Evolutionary conservation across 2,113 vertebrate species (phyloP).

Genomic region (Hippoglossus stenolepis): DNA sequence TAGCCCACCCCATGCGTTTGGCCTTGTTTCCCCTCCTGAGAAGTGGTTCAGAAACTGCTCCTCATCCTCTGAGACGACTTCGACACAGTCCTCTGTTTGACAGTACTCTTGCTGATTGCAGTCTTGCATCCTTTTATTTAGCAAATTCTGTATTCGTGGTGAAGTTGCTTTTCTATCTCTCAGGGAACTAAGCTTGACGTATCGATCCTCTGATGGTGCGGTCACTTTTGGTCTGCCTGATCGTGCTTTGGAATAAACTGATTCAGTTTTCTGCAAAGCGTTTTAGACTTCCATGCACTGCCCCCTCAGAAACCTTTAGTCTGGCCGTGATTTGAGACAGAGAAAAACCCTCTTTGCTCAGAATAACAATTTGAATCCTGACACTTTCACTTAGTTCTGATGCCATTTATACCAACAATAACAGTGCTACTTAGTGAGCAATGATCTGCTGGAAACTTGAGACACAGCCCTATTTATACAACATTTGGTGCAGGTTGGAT

Average conservation of each 20-base stretch:
- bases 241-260: slow-evolving; percentile 1
- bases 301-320: not conserved
- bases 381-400: not conserved
- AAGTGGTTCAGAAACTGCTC: not conserved
- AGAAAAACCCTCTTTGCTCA: not conserved
- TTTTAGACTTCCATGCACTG: not conserved
- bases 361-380: slow-evolving; percentile 2
- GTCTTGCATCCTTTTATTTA: not conserved
- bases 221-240: not conserved
- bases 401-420: not conserved
- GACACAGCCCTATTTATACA: not conserved
- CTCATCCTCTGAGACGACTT: not conserved
- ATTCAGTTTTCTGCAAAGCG: slow-evolving; percentile 10
- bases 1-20: not conserved
- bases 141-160: not conserved
- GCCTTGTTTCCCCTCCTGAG: not conserved
- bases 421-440: not conserved
- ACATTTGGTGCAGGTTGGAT: not conserved
- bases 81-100: not conserved
- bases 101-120: not conserved
- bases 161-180: not conserved
- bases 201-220: not conserved
- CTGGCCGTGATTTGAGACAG: not conserved
- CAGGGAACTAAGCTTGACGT: not conserved
- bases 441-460: not conserved